Conservation (phyloP, 1,140 invertebrate genomes). For the Streblospio benedicti region DNA sequence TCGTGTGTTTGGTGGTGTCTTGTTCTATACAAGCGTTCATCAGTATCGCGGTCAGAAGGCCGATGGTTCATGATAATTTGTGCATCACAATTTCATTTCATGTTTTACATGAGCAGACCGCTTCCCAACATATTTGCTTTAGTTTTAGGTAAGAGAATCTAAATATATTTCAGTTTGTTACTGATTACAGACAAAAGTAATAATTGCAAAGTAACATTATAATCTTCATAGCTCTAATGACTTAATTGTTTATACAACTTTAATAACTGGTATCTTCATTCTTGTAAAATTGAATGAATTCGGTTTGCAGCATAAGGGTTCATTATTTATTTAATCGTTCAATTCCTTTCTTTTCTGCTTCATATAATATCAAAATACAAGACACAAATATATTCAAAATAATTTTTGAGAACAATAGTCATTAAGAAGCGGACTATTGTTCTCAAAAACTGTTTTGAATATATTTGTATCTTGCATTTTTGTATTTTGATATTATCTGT, state of each 20-base stretch:
- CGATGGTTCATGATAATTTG: constrained; percentile 75
- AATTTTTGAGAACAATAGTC: background rate
- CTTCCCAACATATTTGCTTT: constrained; percentile 94
- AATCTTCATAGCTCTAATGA: background rate
- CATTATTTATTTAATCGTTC: background rate
- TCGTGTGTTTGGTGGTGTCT: too few species aligned
- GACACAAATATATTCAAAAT: background rate
- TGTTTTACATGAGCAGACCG: constrained; percentile 89
- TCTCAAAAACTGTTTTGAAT: background rate
- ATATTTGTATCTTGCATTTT: background rate
- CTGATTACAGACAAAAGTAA: too few species aligned
- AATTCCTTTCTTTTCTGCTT: background rate
- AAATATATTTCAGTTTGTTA: too few species aligned
- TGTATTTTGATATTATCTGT: background rate
- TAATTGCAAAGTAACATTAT: background rate
- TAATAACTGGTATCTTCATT: background rate
- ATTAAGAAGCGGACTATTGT: background rate
- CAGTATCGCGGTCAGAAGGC: too few species aligned
- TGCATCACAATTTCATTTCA: constrained; percentile 90
- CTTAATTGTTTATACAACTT: background rate
- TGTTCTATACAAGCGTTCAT: too few species aligned
- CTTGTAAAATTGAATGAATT: background rate
- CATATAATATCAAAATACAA: background rate
- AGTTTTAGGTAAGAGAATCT: constrained; percentile 64
- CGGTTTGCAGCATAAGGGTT: too few species aligned